A percentile compares a stretch with the other conserved stretches of the same genome.
Conservation (phyloP, 1,140 invertebrate genomes). For the Mylabris phalerata region DNA sequence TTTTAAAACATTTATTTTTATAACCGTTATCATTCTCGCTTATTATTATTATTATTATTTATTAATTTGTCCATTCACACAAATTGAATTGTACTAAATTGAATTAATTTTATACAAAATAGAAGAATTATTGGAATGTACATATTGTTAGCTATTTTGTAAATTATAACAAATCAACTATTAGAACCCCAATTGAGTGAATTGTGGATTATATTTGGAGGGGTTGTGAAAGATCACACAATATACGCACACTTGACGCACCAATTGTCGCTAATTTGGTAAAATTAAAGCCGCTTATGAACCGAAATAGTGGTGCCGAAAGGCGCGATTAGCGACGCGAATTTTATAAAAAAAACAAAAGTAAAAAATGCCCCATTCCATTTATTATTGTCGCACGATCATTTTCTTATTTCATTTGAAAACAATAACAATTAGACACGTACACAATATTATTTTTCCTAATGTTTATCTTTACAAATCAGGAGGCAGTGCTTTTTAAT, state of each 20-base stretch:
- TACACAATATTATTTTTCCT: no score
- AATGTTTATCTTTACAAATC: no score
- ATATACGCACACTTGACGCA: constrained; percentile 6
- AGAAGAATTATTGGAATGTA: constrained; percentile 3
- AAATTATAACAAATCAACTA: background rate
- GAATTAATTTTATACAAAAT: constrained; percentile 20
- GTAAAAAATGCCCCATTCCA: constrained; percentile 32
- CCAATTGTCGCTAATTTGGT: constrained; percentile 11
- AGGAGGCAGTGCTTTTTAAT: no score
- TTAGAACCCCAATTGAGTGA: no score
- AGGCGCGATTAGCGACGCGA: no score
- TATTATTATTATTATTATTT: background rate
- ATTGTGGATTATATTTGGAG: background rate
- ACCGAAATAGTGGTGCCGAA: no score
- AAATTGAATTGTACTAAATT: no score
- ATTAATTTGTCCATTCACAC: background rate
- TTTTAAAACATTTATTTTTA: constrained; percentile 28
- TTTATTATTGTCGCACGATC: constrained; percentile 34
- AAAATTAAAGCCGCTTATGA: constrained; percentile 21
- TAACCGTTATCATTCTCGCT: no score
- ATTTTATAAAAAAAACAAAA: no score
- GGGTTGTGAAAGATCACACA: constrained; percentile 8
- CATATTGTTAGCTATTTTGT: background rate
- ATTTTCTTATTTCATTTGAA: no score
- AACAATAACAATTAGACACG: no score